Base-by-base conservation (phyloP, 2,797 vertebrate genomes). In the Anableps anableps region DNA sequence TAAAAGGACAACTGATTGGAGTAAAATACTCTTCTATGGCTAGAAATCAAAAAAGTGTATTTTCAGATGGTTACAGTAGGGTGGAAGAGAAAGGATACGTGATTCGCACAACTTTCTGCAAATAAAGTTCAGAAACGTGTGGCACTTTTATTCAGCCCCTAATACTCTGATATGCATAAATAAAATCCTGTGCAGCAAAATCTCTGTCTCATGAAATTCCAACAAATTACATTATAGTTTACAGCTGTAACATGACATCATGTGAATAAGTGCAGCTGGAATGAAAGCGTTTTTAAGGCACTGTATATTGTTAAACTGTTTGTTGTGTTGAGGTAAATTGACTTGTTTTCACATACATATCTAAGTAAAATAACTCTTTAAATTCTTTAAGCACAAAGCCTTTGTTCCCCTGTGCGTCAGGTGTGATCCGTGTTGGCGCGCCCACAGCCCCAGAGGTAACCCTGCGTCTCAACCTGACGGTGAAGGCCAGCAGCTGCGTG, bases 401-500 rank as follows among this genome's bases (percentile, higher is more conserved):
- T 0, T 50, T 14, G 26, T 75, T 16, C 48, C 72, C 5, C 50
- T 76, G 71, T 88, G 73, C 79, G 48, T 1, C 64, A 99, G 98
- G 95, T 92, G 91, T 96, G 58, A 34, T 96, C 74, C 93, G 83
- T 0, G 89, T 95, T 45, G 95, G 92, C 4, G 8, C 88, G 72
- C 90, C 92, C 50, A 93, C 88, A 48, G 93, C 91, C 77, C 96
- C 96, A 21, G 97, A 98, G 21, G 97, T 98, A 95, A 97, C 96
- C 72, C 90, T 99, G 73, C 97, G 97, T 75, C 95, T 99, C 88
- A 97, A 97, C 75, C 94, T 99, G 89, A 94, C 95, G 5, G 97
- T 99, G 88, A 99, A 99, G 93, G 93, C 95, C 90, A 98, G 96
- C 87, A 97, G 95, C 93, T 99, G 98, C 1, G 78, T 94, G 86